Evolutionary conservation across 2,113 vertebrate genomes (phyloP), one percentile per base, ranked within the genome.

Genomic region (Chloroceryle aenea): DNA sequence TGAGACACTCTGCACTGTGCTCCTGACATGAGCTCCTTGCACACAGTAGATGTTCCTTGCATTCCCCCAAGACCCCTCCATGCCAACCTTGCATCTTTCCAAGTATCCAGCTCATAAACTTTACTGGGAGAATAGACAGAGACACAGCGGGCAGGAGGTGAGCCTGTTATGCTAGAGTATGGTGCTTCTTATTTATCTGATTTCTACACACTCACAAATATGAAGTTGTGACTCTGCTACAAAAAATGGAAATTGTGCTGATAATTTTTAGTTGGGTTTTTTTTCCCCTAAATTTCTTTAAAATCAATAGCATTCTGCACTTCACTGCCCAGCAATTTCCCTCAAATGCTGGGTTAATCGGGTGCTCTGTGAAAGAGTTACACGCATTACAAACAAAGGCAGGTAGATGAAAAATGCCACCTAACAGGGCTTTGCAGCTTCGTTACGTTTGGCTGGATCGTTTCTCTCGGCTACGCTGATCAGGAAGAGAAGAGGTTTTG

Each of bases 331-430:
- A 47, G 14, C 15, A 22, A 12, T 62, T 45, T 20, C 17, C 17
- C 30, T 83, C 42, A 48, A 66, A 18, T 4, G 3, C 14, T 48
- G 3, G 21, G 14, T 63, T 42, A 47, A 63, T 43, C 32, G 59
- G 36, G 15, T 1, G 0, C 45, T 64, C 29, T 32, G 4, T 16
- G 13, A 27, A 29, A 11, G 71, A 69, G 14, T 56, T 43, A 32
- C 17, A 11, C 0, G 0, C 0, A 0, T 50, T 48, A n/a, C 58
- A 50, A 52, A 47, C 21, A 59, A 58, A 43, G 50, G 14, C 50
- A 74, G 45, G 36, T 58, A 66, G 50, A 25, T 19, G 50, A 45
- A 67, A 87, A 52, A 56, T 18, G 18, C 26, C 48, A 36, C 43
- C 38, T 43, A 77, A 18, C 12, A n/a, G 42, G 29, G 47, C 43